Percentiles rank a stretch among this genome's conserved stretches.
Conservation (phyloP, 2,888 invertebrate genomes). For the Caradrina kadenii region DNA sequence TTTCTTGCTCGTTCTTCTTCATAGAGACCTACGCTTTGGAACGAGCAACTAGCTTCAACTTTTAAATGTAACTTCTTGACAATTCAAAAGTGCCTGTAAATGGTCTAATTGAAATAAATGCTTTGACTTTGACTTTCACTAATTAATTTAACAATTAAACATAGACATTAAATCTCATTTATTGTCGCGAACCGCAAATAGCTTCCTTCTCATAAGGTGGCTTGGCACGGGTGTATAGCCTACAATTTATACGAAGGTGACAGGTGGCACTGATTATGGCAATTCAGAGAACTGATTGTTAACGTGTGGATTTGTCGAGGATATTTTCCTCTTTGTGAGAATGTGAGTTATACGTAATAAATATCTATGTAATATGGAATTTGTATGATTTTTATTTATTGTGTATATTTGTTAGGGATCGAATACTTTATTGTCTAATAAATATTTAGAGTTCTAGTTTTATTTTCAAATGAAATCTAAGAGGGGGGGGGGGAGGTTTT, state of each 20-base stretch:
- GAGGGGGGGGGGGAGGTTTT: no score
- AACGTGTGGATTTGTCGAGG: conserved; percentile 50
- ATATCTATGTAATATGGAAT: background rate
- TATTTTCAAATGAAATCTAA: no score
- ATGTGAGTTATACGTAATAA: conserved; percentile 17
- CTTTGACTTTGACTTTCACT: no score
- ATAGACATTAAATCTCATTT: conserved; percentile 8
- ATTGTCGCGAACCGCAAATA: conserved; percentile 20
- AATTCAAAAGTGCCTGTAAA: no score
- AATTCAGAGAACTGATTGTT: conserved; percentile 50
- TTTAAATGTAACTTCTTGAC: no score
- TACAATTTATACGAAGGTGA: conserved; percentile 53
- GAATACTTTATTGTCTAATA: no score
- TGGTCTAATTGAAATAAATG: no score
- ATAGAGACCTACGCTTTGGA: no score
- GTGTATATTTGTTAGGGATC: background rate
- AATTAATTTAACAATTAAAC: conserved; percentile 17
- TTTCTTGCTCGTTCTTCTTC: no score
- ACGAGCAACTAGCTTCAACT: no score
- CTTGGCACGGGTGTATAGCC: conserved; percentile 51
- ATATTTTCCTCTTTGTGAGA: conserved; percentile 42
- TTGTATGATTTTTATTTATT: background rate
- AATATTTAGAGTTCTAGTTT: no score
- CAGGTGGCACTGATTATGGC: conserved; percentile 58
- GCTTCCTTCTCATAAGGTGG: conserved; percentile 27